phyloP scores from a whole-genome alignment of 37 sponge, comb jelly and placozoan species.

The Trichoplax adhaerens region DNA sequence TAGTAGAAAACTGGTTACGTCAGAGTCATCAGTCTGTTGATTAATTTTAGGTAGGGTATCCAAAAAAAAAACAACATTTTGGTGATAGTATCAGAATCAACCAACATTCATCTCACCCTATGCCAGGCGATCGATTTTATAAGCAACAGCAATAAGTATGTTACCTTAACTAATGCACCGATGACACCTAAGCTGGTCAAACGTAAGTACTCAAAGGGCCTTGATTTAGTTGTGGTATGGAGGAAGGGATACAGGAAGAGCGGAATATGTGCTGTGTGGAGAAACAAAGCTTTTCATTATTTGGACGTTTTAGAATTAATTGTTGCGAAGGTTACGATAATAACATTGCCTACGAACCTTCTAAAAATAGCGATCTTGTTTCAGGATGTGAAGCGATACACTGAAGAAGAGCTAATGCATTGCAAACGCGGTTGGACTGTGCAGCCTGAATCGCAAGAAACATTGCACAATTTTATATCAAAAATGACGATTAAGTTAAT shows the following conservation, averaged over 20 bases:
- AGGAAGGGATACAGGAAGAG: conserved; percentile 90
- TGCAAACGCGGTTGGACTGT: conserved; percentile 96
- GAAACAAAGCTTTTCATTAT: too few species aligned
- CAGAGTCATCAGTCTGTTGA: conserved; percentile 79
- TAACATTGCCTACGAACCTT: conserved; percentile 23
- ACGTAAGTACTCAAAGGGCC: conserved; percentile 91
- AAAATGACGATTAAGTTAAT: not conserved
- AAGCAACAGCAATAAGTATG: not conserved
- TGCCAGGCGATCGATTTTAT: not conserved
- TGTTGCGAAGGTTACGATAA: not conserved
- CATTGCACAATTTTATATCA: not conserved
- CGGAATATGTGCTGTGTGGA: conserved; percentile 64
- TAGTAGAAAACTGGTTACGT: conserved; percentile 87
- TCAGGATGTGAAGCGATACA: conserved; percentile 97
- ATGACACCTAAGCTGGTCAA: conserved; percentile 93
- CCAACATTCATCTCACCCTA: too few species aligned
- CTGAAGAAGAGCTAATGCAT: conserved; percentile 89
- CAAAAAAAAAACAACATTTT: too few species aligned
- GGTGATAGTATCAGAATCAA: too few species aligned
- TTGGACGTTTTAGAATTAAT: not conserved
- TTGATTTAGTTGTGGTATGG: conserved; percentile 73
- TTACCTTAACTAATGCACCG: conserved; percentile 90
- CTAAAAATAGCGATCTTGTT: conserved; percentile 74
- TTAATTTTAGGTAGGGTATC: not conserved
- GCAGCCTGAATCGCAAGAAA: conserved; percentile 31